These are phyloP conservation scores for Acronicta psi DNA, from an alignment of 2,888 invertebrate species.

Conservation along the genomic window DNA sequence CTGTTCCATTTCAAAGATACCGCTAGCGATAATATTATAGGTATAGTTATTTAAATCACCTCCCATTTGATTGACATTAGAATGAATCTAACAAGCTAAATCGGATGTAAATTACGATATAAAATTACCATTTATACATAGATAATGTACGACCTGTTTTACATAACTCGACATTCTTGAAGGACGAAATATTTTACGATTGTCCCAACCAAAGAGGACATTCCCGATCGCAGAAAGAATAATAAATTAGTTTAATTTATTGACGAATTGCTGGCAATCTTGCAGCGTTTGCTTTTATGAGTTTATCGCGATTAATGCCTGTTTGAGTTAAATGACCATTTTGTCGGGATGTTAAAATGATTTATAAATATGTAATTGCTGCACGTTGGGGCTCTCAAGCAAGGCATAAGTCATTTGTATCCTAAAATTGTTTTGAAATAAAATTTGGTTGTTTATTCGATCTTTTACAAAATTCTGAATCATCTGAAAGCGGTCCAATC, in stretches of 20 bases:
- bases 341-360: conserved; percentile 4
- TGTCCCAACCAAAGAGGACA: conserved; percentile 54
- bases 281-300: conserved; percentile 52
- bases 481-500: not conserved
- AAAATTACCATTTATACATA: conserved; percentile 36
- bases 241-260: conserved; percentile 55
- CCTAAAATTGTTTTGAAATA: no score
- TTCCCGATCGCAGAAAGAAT: conserved; percentile 53
- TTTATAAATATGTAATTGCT: not conserved
- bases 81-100: conserved; percentile 35
- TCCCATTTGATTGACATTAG: conserved; percentile 40
- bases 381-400: no score
- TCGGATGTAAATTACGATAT: conserved; percentile 32
- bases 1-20: conserved; percentile 18
- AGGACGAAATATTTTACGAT: conserved; percentile 54
- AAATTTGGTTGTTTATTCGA: not conserved
- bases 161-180: conserved; percentile 61
- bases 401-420: no score
- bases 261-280: conserved; percentile 42
- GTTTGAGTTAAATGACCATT: conserved; percentile 34
- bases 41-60: conserved; percentile 39
- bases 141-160: conserved; percentile 51
- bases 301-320: conserved; percentile 29
- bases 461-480: not conserved
- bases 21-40: no score